Evolutionary conservation across 1,140 invertebrate genomes (phyloP).

Genomic region (Melitaea cinxia): DNA sequence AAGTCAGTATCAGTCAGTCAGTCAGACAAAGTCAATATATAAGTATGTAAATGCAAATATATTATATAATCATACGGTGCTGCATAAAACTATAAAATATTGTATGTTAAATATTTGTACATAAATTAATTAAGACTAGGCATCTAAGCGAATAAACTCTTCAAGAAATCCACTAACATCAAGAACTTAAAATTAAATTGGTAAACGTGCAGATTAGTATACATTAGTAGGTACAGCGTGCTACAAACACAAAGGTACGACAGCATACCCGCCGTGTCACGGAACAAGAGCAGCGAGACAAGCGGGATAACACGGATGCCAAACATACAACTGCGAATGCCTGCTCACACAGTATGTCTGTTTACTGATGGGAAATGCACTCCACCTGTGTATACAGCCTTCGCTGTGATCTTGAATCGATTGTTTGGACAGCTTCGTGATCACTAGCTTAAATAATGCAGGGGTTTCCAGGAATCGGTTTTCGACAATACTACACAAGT

Average conservation of each 20-base stretch:
- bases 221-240: constrained; percentile 11
- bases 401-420: constrained; percentile 23
- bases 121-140: too few species aligned
- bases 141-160: too few species aligned
- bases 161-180: neutral
- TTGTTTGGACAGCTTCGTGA: constrained; percentile 33
- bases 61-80: too few species aligned
- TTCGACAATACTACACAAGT: neutral
- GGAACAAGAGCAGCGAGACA: constrained; percentile 26
- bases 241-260: constrained; percentile 12
- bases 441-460: constrained; percentile 28
- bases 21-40: too few species aligned
- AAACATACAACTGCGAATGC: constrained; percentile 32
- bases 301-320: constrained; percentile 23
- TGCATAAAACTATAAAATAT: too few species aligned
- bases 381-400: constrained; percentile 24
- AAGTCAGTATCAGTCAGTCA: too few species aligned
- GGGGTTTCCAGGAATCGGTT: neutral
- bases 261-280: constrained; percentile 13
- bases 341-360: constrained; percentile 30
- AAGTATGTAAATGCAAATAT: too few species aligned
- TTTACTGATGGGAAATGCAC: constrained; percentile 29
- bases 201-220: constrained; percentile 3
- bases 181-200: constrained; percentile 19
- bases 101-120: too few species aligned